phyloP scores from a whole-genome alignment of 2,113 vertebrate genomes.

The Heterocephalus glaber region DNA sequence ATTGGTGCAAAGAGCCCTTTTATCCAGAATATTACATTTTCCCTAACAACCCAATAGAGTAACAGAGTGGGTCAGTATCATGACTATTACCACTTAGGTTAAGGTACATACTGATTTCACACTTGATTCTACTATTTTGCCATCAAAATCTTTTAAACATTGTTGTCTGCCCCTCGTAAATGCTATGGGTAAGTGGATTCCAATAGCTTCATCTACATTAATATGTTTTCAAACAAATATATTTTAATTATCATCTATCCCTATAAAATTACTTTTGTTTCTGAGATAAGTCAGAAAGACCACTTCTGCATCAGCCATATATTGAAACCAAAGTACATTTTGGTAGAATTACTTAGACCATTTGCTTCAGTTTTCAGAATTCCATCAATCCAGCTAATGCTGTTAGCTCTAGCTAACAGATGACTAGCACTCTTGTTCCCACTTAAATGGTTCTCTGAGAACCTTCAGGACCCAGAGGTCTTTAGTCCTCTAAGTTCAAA shows the following conservation, averaged over 20 bases:
- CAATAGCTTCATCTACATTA: constrained; percentile 1
- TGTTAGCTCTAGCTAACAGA: background rate
- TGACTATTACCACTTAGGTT: background rate
- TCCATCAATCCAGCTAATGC: background rate
- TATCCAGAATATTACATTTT: background rate
- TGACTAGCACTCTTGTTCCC: background rate
- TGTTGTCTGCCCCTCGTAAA: constrained; percentile 18
- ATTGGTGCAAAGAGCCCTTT: background rate
- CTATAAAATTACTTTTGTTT: constrained; percentile 1
- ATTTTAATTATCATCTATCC: background rate
- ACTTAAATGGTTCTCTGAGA: background rate
- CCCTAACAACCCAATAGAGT: background rate
- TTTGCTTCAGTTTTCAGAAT: constrained; percentile 47
- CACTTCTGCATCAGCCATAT: background rate
- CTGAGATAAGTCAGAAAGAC: background rate
- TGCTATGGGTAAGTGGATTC: constrained; percentile 5
- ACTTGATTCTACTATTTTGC: background rate
- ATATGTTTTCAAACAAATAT: background rate
- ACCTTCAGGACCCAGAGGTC: background rate
- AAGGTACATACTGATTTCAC: constrained; percentile 15
- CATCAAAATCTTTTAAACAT: background rate
- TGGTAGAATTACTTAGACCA: constrained; percentile 9
- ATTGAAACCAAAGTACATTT: constrained; percentile 19
- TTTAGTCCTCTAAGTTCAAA: background rate
- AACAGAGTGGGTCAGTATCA: background rate